Percentiles rank a stretch among this genome's conserved stretches.
Conservation (phyloP, 2,888 invertebrate species). For the Noctua comes region DNA sequence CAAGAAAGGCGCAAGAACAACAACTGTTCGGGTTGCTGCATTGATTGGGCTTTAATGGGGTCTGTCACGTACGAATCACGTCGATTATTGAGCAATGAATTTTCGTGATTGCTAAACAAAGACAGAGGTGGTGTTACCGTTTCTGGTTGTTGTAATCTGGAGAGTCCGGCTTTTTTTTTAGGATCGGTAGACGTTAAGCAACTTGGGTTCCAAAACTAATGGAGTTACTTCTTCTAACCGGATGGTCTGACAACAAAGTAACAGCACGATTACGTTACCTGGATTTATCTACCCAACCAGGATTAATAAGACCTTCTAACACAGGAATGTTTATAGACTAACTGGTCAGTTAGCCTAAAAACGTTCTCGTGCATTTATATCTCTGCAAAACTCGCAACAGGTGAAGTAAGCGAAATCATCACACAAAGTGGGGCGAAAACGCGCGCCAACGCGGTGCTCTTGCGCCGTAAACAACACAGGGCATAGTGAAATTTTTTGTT, state of each 20-base stretch:
- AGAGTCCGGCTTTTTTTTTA: neutral
- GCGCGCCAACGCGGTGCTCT: slow-evolving; percentile 35
- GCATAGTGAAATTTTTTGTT: slow-evolving; percentile 60
- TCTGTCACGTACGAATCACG: neutral
- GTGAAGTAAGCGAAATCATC: slow-evolving; percentile 35
- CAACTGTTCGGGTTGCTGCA: neutral
- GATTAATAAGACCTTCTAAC: neutral
- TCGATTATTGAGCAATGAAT: neutral
- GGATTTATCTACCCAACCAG: neutral
- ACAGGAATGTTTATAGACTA: neutral
- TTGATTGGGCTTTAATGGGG: neutral
- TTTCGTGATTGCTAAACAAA: neutral
- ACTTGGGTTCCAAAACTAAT: neutral
- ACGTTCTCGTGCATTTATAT: neutral
- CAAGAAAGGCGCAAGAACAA: neutral
- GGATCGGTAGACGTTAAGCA: neutral
- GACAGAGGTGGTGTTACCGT: neutral
- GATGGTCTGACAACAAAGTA: neutral
- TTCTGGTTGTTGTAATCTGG: neutral
- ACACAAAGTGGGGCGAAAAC: slow-evolving; percentile 41
- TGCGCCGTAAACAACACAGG: slow-evolving; percentile 60
- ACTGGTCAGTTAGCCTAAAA: neutral
- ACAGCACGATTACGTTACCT: neutral
- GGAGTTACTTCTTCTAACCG: neutral
- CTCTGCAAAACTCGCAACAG: slow-evolving; percentile 5